Evolutionary conservation across 2,888 invertebrate genomes (phyloP), one percentile per base, ranked within the genome.

Genomic region (Sicus ferrugineus): DNA sequence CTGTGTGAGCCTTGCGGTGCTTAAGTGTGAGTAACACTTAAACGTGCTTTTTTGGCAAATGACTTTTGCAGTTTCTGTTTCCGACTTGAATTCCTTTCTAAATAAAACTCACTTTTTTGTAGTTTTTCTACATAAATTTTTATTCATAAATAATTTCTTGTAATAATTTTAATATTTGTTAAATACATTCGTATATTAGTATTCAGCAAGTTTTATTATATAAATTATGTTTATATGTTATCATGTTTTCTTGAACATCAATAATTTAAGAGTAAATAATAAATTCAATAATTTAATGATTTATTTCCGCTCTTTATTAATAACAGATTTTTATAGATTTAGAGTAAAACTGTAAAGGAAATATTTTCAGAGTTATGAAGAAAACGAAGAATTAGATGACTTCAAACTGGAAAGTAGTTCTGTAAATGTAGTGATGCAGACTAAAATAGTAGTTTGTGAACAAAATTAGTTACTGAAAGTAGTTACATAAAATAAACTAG

Each of bases 81-180:
- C 34, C 34, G 34, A 34, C 34, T 34, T 34, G 7, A 1, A 9
- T 9, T 34, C n/a, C 14, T 11, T 59, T 30, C n/a, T 28, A 46
- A 67, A 59, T 31, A 59, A 67, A 59, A 50, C 31, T 21, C 48
- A 26, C 21, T 21, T 54, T 69, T 66, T 56, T 28, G 58, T 66
- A 48, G 67, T 69, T 73, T 78, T 76, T 80, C 81, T 82, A 82
- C 81, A 81, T 81, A 79, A 81, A 81, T 76, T 79, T 81, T 82
- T 82, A 82, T 83, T 78, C 76, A 77, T 81, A 73, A 74, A 74
- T 75, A 68, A 69, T 70, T 67, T 63, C 50, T 77, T 74, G 75
- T 73, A 54, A 69, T 71, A 52, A 52, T 70, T 67, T 73, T 73
- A 72, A 73, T 67, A 68, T 73, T 73, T 70, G 68, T 73, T 54